Percentiles rank a stretch among this genome's conserved stretches.
These are phyloP conservation scores for Chlorops oryzae DNA, from an alignment of 1,140 invertebrate species.

Conservation along the genomic window DNA sequence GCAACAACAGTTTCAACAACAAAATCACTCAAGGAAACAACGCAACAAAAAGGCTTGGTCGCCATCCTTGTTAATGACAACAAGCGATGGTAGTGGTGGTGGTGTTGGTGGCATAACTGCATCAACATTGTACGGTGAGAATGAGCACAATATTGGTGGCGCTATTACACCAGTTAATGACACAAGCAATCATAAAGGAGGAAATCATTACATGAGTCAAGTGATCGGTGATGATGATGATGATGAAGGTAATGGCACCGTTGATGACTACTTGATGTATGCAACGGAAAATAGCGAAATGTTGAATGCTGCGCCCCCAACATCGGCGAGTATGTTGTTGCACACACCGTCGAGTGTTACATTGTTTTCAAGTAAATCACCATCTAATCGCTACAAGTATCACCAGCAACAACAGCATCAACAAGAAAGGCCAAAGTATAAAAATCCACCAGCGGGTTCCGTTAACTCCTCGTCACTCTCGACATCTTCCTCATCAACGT, in stretches of 20 bases:
- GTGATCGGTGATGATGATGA: no score
- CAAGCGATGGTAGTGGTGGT: conserved; percentile 1
- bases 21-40: background rate
- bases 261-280: no score
- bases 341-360: no score
- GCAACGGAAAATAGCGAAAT: no score
- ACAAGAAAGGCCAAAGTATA: no score
- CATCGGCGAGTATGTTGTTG: no score
- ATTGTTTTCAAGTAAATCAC: no score
- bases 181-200: no score
- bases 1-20: conserved; percentile 1
- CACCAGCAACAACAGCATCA: conserved; percentile 39
- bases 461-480: conserved; percentile 42
- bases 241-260: no score
- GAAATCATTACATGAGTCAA: no score
- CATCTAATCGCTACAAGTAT: conserved; percentile 40
- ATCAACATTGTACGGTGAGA: background rate
- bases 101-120: background rate
- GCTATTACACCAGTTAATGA: no score
- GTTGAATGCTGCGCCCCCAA: no score
- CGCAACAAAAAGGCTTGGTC: background rate
- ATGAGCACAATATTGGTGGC: background rate
- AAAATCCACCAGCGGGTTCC: conserved; percentile 36
- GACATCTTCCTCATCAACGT: conserved; percentile 43
- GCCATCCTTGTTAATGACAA: conserved; percentile 1